phyloP scores from a whole-genome alignment of 2,113 vertebrate genomes.

The Pseudorectes ferrugineus region DNA sequence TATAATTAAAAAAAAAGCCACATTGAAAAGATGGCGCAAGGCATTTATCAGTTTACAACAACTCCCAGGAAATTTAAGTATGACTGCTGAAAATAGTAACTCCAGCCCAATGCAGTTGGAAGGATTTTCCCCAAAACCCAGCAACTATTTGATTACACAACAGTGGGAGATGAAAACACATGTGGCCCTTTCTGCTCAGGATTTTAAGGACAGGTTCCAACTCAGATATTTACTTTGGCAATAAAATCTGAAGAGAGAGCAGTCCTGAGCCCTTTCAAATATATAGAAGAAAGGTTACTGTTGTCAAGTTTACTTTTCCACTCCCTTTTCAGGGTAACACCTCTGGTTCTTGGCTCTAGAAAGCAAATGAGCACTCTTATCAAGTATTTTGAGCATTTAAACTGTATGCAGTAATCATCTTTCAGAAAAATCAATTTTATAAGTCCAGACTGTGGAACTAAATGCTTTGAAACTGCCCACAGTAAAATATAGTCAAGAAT shows the following conservation, averaged over 20 bases:
- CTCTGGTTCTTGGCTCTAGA: background rate
- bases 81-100: background rate
- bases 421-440: background rate
- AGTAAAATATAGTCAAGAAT: background rate
- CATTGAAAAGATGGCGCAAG: background rate
- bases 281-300: background rate
- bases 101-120: background rate
- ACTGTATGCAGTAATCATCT: background rate
- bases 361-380: background rate
- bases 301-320: background rate
- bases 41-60: background rate
- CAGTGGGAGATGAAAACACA: conserved; percentile 52
- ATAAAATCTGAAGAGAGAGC: background rate
- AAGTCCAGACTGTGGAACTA: background rate
- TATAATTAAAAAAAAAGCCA: background rate
- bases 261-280: background rate
- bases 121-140: background rate
- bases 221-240: background rate
- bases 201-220: background rate
- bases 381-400: background rate
- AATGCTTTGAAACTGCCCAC: background rate
- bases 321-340: background rate
- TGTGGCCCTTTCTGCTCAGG: background rate
- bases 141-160: background rate
- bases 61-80: background rate